phyloP scores from a whole-genome alignment of 2,888 invertebrate species.

The Drosophila phalerata region DNA sequence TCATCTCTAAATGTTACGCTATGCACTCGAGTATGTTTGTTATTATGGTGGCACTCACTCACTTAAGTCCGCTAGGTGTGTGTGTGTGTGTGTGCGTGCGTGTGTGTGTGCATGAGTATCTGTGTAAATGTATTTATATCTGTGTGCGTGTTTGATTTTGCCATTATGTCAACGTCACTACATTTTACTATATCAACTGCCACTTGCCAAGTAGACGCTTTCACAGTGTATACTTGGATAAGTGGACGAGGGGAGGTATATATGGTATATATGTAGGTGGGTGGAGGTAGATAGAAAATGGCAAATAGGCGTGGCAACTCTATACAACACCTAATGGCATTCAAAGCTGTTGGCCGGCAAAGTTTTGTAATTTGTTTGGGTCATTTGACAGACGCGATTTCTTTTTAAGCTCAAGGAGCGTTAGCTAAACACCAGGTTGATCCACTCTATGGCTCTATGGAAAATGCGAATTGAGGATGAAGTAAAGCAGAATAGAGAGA shows the following conservation, averaged over 20 bases:
- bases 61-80: conserved; percentile 31
- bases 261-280: not conserved
- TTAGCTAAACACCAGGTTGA: conserved; percentile 17
- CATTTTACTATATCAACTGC: conserved; percentile 55
- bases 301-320: conserved; percentile 20
- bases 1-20: conserved; percentile 35
- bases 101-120: conserved; percentile 32
- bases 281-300: not conserved
- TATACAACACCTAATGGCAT: conserved; percentile 59
- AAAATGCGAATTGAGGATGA: conserved; percentile 1
- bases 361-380: conserved; percentile 70
- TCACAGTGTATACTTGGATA: not conserved
- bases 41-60: conserved; percentile 39
- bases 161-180: conserved; percentile 66
- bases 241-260: not conserved
- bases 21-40: conserved; percentile 53
- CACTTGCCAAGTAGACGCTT: conserved; percentile 45
- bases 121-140: conserved; percentile 7
- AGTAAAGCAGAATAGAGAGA: not conserved
- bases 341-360: conserved; percentile 56
- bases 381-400: conserved; percentile 68
- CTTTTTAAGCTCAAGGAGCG: conserved; percentile 44
- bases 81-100: conserved; percentile 17
- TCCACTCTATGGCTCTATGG: not conserved
- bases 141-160: conserved; percentile 53